Percentiles rank a stretch among this genome's conserved stretches.
Evolutionary conservation across 2,797 vertebrate genomes (phyloP).

Genomic region (Lithobates sylvaticus): DNA sequence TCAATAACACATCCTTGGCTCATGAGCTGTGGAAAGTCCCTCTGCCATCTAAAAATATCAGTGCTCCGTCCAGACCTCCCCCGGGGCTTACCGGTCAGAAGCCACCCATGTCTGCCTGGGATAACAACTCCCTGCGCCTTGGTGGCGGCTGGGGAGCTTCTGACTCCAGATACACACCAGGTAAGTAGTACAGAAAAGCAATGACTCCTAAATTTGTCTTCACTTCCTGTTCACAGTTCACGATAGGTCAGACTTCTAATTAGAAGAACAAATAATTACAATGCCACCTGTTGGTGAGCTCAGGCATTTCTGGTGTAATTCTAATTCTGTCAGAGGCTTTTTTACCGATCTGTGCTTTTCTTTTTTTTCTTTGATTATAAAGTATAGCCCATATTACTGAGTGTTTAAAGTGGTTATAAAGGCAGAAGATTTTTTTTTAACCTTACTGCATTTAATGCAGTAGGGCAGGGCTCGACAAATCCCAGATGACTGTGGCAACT

Average conservation of each 20-base stretch:
- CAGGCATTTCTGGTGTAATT: background rate
- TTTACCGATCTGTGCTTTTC: too few species aligned
- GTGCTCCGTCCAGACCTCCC: conserved; percentile 94
- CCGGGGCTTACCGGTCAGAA: conserved; percentile 97
- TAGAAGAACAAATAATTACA: background rate
- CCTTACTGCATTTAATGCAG: too few species aligned
- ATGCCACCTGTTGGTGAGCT: background rate
- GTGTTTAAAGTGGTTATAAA: too few species aligned
- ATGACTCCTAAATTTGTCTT: too few species aligned
- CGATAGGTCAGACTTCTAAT: background rate
- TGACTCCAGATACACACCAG: conserved; percentile 95
- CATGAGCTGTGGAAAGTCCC: conserved; percentile 99
- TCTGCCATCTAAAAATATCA: conserved; percentile 92
- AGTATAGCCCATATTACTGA: too few species aligned
- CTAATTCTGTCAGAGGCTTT: too few species aligned
- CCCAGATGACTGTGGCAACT: too few species aligned
- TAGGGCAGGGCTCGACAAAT: too few species aligned
- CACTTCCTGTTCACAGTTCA: too few species aligned
- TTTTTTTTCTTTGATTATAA: too few species aligned
- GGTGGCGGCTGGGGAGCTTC: conserved; percentile 87
- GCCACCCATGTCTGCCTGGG: conserved; percentile 89
- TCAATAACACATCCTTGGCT: conserved; percentile 96
- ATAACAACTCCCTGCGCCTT: conserved; percentile 85
- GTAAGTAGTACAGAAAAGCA: conserved; percentile 74
- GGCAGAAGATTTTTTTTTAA: too few species aligned